Evolutionary conservation across 2,797 vertebrate species (phyloP), one percentile per base, ranked within the genome.

Genomic region (Helicolenus hilgendorfi): DNA sequence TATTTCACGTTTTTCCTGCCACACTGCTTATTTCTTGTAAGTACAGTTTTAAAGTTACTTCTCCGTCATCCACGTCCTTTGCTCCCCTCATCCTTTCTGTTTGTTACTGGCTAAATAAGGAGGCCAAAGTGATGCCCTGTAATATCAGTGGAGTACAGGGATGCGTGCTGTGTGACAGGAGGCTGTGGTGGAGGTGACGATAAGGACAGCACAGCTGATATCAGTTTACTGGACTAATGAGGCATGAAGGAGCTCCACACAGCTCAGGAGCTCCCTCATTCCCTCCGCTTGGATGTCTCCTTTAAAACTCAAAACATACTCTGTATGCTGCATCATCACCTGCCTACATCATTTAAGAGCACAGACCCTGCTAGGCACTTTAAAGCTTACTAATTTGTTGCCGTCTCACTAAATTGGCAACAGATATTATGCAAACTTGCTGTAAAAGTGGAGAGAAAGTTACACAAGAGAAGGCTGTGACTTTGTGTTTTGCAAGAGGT

Each of bases 161-260:
- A 70, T 72, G 65, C 24, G 60, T 14, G 62, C 68, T 29, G 56
- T 53, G 71, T 27, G 75, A 75, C 79, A 67, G 55, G 79, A 36
- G 58, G 59, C 2, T 1, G 10, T 10, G 68, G 76, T 20, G 7
- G 59, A 77, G 70, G 85, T 84, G 83, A 84, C 55, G 83, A 89
- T 77, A 78, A 88, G 79, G 73, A 76, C 77, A 76, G 7, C 45
- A 59, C 72, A 81, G 79, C 79, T 93, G 80, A 90, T 77, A 85
- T 83, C 80, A 75, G 83, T 89, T 93, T 91, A 92, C 75, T 11
- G 74, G 65, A 63, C 72, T 93, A 92, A 95, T 94, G 89, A 95
- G 77, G 89, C 86, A 79, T 95, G 87, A 95, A 93, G 74, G 69
- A 78, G 45, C 72, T 67, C 29, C 36, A 65, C 29, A 80, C 14